phyloP scores from a whole-genome alignment of 2,888 invertebrate genomes.

The Kuschelorhynchus macadamiae region DNA sequence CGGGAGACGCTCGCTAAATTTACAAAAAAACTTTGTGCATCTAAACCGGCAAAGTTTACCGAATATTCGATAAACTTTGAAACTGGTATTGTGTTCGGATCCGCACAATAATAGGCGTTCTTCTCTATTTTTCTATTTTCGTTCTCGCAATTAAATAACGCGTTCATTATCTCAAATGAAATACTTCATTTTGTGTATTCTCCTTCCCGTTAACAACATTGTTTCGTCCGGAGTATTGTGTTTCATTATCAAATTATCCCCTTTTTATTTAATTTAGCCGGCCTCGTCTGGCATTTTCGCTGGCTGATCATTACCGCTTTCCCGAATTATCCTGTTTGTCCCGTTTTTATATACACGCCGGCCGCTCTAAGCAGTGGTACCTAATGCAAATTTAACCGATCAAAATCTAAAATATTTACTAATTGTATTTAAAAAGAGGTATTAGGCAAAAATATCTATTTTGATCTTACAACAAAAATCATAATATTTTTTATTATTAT shows the following conservation, averaged over 20 bases:
- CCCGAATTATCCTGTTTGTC: conserved; percentile 34
- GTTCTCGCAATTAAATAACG: conserved; percentile 26
- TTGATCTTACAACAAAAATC: no score
- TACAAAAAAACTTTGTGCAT: no score
- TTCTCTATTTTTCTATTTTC: conserved; percentile 8
- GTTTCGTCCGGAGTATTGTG: conserved; percentile 36
- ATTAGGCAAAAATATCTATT: no score
- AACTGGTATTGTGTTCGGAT: background rate
- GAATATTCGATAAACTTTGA: no score
- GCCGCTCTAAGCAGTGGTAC: no score
- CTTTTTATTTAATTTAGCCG: conserved; percentile 37
- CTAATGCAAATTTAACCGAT: no score
- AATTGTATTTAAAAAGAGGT: no score
- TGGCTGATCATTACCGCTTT: conserved; percentile 38
- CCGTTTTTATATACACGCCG: conserved; percentile 18
- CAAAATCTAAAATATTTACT: no score
- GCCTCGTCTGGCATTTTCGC: conserved; percentile 34
- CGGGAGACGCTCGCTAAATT: no score
- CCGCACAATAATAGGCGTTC: conserved; percentile 1
- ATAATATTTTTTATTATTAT: no score
- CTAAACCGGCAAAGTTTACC: no score
- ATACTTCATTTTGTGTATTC: conserved; percentile 35
- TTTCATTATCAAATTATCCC: conserved; percentile 42
- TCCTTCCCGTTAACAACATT: conserved; percentile 34
- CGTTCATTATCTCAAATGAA: conserved; percentile 31